phyloP scores from a whole-genome alignment of 2,797 vertebrate species.

The Ficedula albicollis region DNA sequence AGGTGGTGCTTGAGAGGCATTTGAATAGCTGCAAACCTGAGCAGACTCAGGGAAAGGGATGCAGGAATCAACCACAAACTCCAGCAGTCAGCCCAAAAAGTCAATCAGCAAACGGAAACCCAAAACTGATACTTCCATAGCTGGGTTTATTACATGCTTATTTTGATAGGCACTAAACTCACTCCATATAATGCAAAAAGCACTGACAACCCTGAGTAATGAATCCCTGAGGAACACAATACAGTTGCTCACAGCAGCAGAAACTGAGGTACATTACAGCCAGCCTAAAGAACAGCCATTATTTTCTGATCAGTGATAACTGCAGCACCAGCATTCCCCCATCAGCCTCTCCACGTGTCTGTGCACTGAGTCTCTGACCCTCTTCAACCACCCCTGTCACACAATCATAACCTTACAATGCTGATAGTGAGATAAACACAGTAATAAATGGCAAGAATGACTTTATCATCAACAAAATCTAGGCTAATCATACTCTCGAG shows the following conservation, averaged over 20 bases:
- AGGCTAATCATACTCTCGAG: background rate
- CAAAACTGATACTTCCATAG: background rate
- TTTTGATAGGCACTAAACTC: background rate
- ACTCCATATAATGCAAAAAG: background rate
- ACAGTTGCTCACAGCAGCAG: background rate
- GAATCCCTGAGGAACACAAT: background rate
- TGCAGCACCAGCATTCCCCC: background rate
- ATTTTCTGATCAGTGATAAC: background rate
- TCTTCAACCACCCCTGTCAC: background rate
- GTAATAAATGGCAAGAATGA: background rate
- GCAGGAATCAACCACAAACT: background rate
- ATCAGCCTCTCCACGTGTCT: background rate
- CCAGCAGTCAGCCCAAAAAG: background rate
- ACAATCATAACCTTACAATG: background rate
- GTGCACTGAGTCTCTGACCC: background rate
- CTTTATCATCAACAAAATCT: background rate
- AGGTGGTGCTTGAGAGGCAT: background rate
- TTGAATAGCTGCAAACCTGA: constrained; percentile 24
- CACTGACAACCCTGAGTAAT: background rate
- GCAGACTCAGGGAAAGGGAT: background rate
- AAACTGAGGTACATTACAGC: background rate
- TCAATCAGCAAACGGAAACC: constrained; percentile 11
- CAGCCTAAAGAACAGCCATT: background rate
- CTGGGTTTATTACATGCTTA: background rate
- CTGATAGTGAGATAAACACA: background rate